Conservation (phyloP, 1,140 invertebrate species). For the Nephotettix cincticeps region DNA sequence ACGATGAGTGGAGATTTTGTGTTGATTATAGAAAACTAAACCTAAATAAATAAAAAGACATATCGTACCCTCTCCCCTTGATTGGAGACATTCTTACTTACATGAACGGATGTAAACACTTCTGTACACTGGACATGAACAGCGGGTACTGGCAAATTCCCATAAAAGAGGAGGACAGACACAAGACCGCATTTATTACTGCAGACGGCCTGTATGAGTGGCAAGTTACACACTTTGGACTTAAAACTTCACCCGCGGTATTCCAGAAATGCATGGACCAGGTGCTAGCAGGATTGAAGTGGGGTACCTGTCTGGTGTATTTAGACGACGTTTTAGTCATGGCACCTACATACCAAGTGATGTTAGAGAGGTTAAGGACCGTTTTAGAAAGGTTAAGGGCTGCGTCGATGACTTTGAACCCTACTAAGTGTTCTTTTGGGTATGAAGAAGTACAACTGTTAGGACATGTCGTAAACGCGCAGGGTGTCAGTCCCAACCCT, state of each 20-base stretch:
- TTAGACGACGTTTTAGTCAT: slow-evolving; percentile 42
- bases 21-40: slow-evolving; percentile 52
- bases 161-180: slow-evolving; percentile 5
- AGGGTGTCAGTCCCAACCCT: slow-evolving; percentile 44
- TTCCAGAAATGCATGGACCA: slow-evolving; percentile 42
- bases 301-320: slow-evolving; percentile 29
- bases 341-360: slow-evolving; percentile 33
- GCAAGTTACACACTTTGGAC: slow-evolving; percentile 44
- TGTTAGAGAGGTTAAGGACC: slow-evolving; percentile 32
- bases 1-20: slow-evolving; percentile 50
- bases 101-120: slow-evolving; percentile 40
- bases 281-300: slow-evolving; percentile 28
- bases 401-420: slow-evolving; percentile 40
- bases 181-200: slow-evolving; percentile 32
- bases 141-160: slow-evolving; percentile 39
- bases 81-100: background rate
- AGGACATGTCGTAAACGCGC: slow-evolving; percentile 41
- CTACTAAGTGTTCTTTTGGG: slow-evolving; percentile 44
- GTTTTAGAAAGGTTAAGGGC: slow-evolving; percentile 35
- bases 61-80: slow-evolving; percentile 38
- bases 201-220: slow-evolving; percentile 42
- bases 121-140: slow-evolving; percentile 42
- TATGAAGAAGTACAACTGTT: slow-evolving; percentile 42
- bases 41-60: slow-evolving; percentile 40
- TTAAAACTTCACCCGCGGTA: slow-evolving; percentile 42